These are phyloP conservation scores for Pediacus dermestoides DNA, from an alignment of 2,888 invertebrate species.

Conservation along the genomic window DNA sequence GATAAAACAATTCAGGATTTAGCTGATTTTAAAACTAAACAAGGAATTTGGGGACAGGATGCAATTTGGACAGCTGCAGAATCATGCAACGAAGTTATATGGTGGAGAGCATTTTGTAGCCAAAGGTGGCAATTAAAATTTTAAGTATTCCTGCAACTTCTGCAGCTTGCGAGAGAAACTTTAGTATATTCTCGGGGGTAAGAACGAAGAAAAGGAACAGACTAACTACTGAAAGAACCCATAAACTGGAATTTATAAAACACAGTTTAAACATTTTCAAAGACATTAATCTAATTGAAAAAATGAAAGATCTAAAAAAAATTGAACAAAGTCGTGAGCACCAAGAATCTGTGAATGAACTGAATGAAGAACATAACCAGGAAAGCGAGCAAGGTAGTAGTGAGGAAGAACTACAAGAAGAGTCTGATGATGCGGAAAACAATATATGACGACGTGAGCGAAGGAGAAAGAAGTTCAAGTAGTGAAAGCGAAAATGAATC, in stretches of 20 bases:
- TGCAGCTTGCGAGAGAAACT: conserved; percentile 6
- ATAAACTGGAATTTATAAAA: conserved; percentile 6
- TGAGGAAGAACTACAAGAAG: no score
- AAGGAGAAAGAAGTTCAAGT: no score
- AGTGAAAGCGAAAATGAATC: no score
- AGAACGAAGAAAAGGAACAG: conserved; percentile 9
- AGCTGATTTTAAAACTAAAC: neutral
- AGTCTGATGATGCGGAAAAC: no score
- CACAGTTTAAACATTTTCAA: no score
- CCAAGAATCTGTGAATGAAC: conserved; percentile 13
- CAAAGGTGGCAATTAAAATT: neutral
- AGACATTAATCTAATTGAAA: no score
- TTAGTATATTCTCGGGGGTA: neutral
- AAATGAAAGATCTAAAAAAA: no score
- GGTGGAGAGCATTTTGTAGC: conserved; percentile 4
- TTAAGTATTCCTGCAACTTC: conserved; percentile 6
- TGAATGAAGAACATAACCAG: no score
- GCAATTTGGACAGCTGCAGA: neutral
- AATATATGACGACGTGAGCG: no score
- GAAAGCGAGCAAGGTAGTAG: no score
- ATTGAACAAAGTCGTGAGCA: conserved; percentile 18
- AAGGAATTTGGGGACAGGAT: neutral
- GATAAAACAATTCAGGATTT: neutral
- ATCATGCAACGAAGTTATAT: neutral
- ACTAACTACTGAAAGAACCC: conserved; percentile 4